A percentile compares a stretch with the other conserved stretches of the same genome.
phyloP scores from a whole-genome alignment of 1,140 invertebrate genomes.

The Melitaea cinxia region DNA sequence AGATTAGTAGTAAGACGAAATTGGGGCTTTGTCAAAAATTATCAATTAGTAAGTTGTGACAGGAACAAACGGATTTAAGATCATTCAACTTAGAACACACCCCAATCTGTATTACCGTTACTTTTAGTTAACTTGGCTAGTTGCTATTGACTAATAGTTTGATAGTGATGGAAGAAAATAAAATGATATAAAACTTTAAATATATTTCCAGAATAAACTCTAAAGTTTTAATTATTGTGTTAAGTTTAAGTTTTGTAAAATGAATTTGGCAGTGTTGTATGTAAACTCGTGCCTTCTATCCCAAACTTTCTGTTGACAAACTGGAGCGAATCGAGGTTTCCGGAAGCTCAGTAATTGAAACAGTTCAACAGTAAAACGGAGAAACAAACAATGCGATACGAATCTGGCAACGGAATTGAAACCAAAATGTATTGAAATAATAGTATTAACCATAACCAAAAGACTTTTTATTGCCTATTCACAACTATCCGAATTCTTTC shows the following conservation, averaged over 20 bases:
- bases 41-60: no score
- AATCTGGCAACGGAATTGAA: conserved; percentile 57
- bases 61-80: no score
- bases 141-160: no score
- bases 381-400: conserved; percentile 52
- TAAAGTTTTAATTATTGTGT: conserved; percentile 15
- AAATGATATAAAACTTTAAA: background rate
- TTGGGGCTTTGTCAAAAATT: no score
- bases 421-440: conserved; percentile 60
- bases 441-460: conserved; percentile 55
- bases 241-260: conserved; percentile 10
- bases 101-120: no score
- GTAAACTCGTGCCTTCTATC: conserved; percentile 30
- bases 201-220: background rate
- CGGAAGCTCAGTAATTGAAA: conserved; percentile 61
- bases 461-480: conserved; percentile 53
- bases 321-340: conserved; percentile 48
- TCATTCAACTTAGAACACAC: no score
- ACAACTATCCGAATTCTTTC: conserved; percentile 37
- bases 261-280: conserved; percentile 31
- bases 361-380: conserved; percentile 48
- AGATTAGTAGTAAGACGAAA: no score
- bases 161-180: conserved; percentile 12
- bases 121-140: no score
- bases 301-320: conserved; percentile 38